A percentile compares a stretch with the other conserved stretches of the same genome.
These are phyloP conservation scores for Furcula furcula DNA, from an alignment of 2,888 invertebrate genomes.

Conservation along the genomic window DNA sequence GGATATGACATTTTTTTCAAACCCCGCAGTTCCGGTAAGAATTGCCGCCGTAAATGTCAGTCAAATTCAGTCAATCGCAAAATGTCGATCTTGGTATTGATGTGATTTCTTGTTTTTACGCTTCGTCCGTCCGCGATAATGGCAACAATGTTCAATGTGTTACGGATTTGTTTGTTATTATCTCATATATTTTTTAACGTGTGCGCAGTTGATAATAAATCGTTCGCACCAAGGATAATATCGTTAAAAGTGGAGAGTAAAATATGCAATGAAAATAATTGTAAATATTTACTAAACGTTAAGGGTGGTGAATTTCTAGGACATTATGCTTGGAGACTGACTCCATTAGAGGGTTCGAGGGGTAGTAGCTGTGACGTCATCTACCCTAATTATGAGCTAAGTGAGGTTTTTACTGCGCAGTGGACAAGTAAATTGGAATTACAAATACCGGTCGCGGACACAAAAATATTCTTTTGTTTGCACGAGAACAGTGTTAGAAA, in stretches of 20 bases:
- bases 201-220: conserved; percentile 36
- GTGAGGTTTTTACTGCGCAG: conserved; percentile 52
- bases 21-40: conserved; percentile 69
- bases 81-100: conserved; percentile 55
- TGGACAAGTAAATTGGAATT: conserved; percentile 53
- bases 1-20: conserved; percentile 52
- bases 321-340: conserved; percentile 69
- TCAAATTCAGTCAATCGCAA: conserved; percentile 46
- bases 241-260: conserved; percentile 48
- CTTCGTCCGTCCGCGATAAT: conserved; percentile 49
- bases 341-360: conserved; percentile 46
- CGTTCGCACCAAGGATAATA: conserved; percentile 50
- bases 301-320: conserved; percentile 66
- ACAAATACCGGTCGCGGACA: conserved; percentile 42
- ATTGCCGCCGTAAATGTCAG: conserved; percentile 72
- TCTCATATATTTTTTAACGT: conserved; percentile 53
- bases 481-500: conserved; percentile 44
- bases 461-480: conserved; percentile 63
- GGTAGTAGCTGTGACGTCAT: conserved; percentile 60
- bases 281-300: conserved; percentile 75
- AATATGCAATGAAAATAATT: conserved; percentile 49
- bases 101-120: conserved; percentile 44
- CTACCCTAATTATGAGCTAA: conserved; percentile 63
- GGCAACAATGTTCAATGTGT: conserved; percentile 53
- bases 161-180: conserved; percentile 77